Conservation (phyloP, 2,888 invertebrate genomes). For the Schrankia costaestrigalis region DNA sequence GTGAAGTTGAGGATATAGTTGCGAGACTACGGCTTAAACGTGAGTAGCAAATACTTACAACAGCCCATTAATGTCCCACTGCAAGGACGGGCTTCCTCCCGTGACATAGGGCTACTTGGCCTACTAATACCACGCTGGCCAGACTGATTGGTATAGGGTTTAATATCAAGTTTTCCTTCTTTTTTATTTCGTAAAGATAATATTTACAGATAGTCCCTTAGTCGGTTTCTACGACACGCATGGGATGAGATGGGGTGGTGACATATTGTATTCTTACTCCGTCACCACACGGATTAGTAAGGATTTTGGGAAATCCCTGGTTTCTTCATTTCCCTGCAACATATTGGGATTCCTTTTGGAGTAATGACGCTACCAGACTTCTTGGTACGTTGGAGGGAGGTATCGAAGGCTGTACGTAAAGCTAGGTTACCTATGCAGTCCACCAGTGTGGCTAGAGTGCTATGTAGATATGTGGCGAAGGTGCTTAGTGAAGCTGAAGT, state of each 20-base stretch:
- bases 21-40: conserved; percentile 46
- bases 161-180: not conserved
- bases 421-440: conserved; percentile 52
- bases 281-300: not conserved
- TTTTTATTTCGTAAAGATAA: no score
- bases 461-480: conserved; percentile 44
- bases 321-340: no score
- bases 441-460: conserved; percentile 47
- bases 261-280: not conserved
- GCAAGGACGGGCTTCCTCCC: no score
- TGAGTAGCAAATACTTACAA: conserved; percentile 28
- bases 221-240: not conserved
- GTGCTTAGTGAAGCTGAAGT: conserved; percentile 42
- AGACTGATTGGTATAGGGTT: not conserved
- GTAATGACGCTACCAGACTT: conserved; percentile 50
- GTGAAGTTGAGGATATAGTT: conserved; percentile 50
- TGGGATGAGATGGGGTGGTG: not conserved
- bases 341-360: no score
- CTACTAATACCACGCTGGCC: no score
- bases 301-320: not conserved
- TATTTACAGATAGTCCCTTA: no score
- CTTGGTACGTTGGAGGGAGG: conserved; percentile 52
- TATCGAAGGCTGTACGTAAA: conserved; percentile 45
- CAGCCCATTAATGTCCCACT: not conserved
- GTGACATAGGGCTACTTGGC: no score